These are phyloP conservation scores for Bufo bufo DNA, from an alignment of 2,113 vertebrate genomes.

Conservation along the genomic window DNA sequence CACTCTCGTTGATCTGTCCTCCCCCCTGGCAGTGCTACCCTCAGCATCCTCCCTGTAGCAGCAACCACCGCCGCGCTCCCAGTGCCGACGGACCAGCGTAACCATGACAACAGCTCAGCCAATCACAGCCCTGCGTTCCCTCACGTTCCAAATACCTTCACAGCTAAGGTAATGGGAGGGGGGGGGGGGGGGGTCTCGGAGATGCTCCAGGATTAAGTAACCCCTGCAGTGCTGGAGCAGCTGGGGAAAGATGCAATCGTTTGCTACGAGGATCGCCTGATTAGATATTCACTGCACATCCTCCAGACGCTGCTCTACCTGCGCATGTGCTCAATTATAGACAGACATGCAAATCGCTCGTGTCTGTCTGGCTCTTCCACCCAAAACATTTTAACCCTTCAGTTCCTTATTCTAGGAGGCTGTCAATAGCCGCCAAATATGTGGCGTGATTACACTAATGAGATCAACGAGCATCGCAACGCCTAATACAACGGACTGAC, in stretches of 20 bases:
- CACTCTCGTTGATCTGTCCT: background rate
- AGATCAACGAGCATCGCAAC: no score
- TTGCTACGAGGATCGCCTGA: background rate
- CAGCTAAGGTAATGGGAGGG: constrained; percentile 25
- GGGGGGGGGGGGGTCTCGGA: background rate
- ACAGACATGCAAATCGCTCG: constrained; percentile 26
- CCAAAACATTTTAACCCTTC: background rate
- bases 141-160: constrained; percentile 6
- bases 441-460: no score
- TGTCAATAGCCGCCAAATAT: no score
- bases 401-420: background rate
- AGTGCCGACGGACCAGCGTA: constrained; percentile 13
- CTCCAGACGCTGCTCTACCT: background rate
- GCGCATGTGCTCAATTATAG: constrained; percentile 16
- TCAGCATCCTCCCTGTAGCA: background rate
- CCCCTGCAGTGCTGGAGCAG: background rate
- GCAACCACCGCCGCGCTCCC: background rate
- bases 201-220: constrained; percentile 25
- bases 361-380: background rate
- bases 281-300: constrained; percentile 9
- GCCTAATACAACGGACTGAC: no score
- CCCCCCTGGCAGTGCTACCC: background rate
- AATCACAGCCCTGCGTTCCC: constrained; percentile 33
- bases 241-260: background rate
- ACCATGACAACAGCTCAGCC: constrained; percentile 53